Evolutionary conservation across 1,140 invertebrate genomes (phyloP).

Genomic region (Bursaphelenchus mucronatus): DNA sequence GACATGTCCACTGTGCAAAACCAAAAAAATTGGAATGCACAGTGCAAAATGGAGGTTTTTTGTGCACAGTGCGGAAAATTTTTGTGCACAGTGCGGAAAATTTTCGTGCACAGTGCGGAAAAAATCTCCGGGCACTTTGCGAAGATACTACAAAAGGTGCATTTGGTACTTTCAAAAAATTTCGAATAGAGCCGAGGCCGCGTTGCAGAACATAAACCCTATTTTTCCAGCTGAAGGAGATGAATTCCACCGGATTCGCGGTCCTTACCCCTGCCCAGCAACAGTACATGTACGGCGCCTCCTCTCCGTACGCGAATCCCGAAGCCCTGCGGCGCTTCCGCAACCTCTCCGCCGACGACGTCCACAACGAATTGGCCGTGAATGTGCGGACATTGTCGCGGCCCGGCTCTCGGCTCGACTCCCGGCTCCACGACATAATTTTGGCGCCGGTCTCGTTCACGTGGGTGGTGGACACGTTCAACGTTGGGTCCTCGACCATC

Average conservation of each 20-base stretch:
- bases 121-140: too few relatives aligned
- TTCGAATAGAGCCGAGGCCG: too few relatives aligned
- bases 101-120: too few relatives aligned
- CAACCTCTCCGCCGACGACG: background rate
- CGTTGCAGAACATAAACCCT: background rate
- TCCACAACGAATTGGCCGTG: slow-evolving; percentile 8
- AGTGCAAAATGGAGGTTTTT: too few relatives aligned
- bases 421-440: slow-evolving; percentile 32
- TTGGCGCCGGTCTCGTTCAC: slow-evolving; percentile 40
- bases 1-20: too few relatives aligned
- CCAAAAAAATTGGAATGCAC: too few relatives aligned
- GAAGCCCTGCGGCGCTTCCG: slow-evolving; percentile 2
- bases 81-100: too few relatives aligned
- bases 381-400: background rate
- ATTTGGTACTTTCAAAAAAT: too few relatives aligned
- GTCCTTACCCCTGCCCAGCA: slow-evolving; percentile 20
- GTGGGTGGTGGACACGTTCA: slow-evolving; percentile 1
- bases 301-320: slow-evolving; percentile 31
- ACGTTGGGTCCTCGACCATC: slow-evolving; percentile 2
- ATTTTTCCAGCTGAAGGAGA: slow-evolving; percentile 5
- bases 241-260: slow-evolving; percentile 34
- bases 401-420: too few relatives aligned
- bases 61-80: too few relatives aligned
- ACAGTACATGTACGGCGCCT: slow-evolving; percentile 28
- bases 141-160: too few relatives aligned